These are phyloP conservation scores for Sycophila texana DNA, from an alignment of 2,888 invertebrate genomes.

Conservation along the genomic window DNA sequence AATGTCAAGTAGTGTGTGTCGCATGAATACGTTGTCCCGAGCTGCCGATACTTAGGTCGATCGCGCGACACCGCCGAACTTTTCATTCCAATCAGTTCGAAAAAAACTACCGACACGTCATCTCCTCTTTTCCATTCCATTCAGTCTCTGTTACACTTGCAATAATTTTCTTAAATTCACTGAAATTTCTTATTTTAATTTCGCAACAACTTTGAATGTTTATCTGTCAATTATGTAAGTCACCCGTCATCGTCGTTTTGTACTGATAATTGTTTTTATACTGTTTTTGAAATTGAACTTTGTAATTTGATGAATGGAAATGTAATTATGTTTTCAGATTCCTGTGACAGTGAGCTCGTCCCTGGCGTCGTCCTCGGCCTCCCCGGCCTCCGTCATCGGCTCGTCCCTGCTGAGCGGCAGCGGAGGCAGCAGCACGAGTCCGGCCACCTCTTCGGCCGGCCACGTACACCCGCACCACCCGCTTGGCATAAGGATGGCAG, in stretches of 20 bases:
- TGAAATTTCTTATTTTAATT: no score
- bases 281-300: no score
- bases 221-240: no score
- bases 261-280: no score
- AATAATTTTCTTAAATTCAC: no score
- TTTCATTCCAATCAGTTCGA: no score
- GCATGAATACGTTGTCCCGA: slow-evolving; percentile 45
- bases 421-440: slow-evolving; percentile 40
- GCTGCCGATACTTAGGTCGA: neutral
- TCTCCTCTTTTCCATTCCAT: no score
- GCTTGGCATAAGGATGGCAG: slow-evolving; percentile 77
- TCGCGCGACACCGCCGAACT: neutral
- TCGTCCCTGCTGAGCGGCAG: slow-evolving; percentile 67
- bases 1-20: slow-evolving; percentile 38
- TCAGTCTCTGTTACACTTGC: no score
- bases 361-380: slow-evolving; percentile 70
- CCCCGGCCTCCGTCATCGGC: slow-evolving; percentile 64
- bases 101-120: no score
- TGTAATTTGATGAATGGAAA: no score
- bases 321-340: slow-evolving; percentile 67
- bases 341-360: slow-evolving; percentile 74
- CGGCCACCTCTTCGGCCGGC: slow-evolving; percentile 18
- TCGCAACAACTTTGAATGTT: no score
- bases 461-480: slow-evolving; percentile 70
- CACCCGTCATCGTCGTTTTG: no score